Conservation (phyloP, 2,888 invertebrate genomes). For the Ophion ventricosus region DNA sequence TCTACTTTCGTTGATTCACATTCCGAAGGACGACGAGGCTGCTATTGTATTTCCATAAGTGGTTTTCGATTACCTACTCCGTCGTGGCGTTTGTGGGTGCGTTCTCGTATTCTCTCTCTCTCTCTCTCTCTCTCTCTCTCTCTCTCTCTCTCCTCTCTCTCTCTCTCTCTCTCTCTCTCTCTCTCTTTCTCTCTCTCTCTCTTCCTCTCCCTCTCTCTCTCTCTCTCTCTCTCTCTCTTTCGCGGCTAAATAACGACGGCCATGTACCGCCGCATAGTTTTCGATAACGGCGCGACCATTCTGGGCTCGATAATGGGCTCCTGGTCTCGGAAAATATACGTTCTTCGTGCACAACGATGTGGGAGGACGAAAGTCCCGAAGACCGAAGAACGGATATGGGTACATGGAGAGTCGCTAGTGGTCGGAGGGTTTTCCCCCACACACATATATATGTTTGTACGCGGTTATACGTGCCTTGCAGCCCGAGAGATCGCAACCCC, state of each 20-base stretch:
- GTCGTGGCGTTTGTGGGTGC: background rate
- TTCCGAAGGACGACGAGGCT: constrained; percentile 22
- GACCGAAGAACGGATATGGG: constrained; percentile 38
- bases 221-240: too few species aligned
- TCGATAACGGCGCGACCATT: constrained; percentile 19
- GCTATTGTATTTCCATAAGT: constrained; percentile 39
- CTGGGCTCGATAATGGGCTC: constrained; percentile 58
- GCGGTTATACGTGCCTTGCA: background rate
- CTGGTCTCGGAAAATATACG: constrained; percentile 55
- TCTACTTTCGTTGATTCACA: constrained; percentile 8
- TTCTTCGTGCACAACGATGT: constrained; percentile 36
- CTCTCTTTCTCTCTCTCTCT: background rate
- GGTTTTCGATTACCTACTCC: constrained; percentile 15
- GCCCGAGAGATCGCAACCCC: constrained; percentile 64
- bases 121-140: constrained; percentile 3
- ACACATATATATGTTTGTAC: background rate
- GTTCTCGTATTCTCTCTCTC: background rate
- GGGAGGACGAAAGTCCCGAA: constrained; percentile 1
- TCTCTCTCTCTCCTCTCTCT: background rate
- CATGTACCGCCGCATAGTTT: constrained; percentile 59
- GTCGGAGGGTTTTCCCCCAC: background rate
- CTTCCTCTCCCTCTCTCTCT: background rate
- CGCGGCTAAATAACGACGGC: constrained; percentile 47
- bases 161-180: background rate
- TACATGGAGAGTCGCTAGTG: constrained; percentile 3